Conservation (phyloP, 2,888 invertebrate genomes). For the Elysia crispata region DNA sequence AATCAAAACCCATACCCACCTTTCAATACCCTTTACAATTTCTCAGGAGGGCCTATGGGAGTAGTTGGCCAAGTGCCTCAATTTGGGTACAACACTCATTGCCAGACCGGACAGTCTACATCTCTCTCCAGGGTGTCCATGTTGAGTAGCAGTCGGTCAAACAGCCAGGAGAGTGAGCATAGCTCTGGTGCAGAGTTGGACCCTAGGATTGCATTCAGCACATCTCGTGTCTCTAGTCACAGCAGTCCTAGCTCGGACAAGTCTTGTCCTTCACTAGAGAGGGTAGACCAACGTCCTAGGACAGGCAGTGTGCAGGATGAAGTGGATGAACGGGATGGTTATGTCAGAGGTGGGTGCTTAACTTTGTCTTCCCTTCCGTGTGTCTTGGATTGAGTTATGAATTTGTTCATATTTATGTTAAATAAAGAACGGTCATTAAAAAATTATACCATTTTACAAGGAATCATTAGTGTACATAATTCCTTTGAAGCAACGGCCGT, state of each 20-base stretch:
- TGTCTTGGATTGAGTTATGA: background rate
- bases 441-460: no score
- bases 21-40: background rate
- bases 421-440: no score
- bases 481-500: no score
- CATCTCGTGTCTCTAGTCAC: slow-evolving; percentile 68
- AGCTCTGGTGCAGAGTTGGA: slow-evolving; percentile 21
- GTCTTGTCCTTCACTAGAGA: slow-evolving; percentile 44
- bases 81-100: slow-evolving; percentile 25
- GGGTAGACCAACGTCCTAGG: slow-evolving; percentile 52
- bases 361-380: background rate
- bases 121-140: no score
- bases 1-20: slow-evolving; percentile 15
- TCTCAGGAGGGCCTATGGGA: slow-evolving; percentile 18
- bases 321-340: slow-evolving; percentile 53
- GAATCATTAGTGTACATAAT: no score
- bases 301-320: slow-evolving; percentile 68
- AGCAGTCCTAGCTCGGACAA: slow-evolving; percentile 66
- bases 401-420: no score
- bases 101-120: background rate
- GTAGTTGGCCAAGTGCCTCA: slow-evolving; percentile 21
- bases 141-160: slow-evolving; percentile 46
- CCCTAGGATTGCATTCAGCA: background rate
- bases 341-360: slow-evolving; percentile 62
- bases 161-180: slow-evolving; percentile 52